A percentile compares a stretch with the other conserved stretches of the same genome.
Evolutionary conservation across 2,888 invertebrate genomes (phyloP).

Genomic region (Antitype chi): DNA sequence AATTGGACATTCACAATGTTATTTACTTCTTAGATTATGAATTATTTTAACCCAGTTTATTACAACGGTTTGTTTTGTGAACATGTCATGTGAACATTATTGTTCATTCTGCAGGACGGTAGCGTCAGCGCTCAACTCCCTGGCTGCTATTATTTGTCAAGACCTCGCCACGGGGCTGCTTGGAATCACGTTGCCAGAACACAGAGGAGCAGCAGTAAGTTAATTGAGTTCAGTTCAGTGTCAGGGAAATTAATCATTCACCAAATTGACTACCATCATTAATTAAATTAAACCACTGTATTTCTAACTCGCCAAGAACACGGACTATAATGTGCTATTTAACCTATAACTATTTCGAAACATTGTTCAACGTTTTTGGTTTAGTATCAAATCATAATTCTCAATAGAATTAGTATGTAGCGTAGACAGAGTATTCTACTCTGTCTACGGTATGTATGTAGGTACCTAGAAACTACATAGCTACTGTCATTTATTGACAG

Average conservation of each 20-base stretch:
- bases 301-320: too few relatives aligned
- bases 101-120: constrained; percentile 93
- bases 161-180: constrained; percentile 95
- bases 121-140: constrained; percentile 98
- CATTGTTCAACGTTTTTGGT: too few relatives aligned
- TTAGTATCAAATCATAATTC: not conserved
- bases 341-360: too few relatives aligned
- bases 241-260: not conserved
- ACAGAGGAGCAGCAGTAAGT: constrained; percentile 94
- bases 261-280: not conserved
- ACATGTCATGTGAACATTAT: not conserved
- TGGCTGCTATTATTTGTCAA: constrained; percentile 97
- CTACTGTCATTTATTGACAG: not conserved
- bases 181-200: constrained; percentile 93
- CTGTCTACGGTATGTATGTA: too few relatives aligned
- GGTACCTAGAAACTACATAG: not conserved
- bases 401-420: not conserved
- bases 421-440: too few relatives aligned
- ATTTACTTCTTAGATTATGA: not conserved
- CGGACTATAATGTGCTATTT: too few relatives aligned
- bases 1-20: not conserved
- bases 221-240: not conserved
- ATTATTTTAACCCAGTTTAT: not conserved
- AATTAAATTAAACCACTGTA: not conserved
- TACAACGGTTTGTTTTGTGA: constrained; percentile 5